Conservation (phyloP, 2,888 invertebrate genomes). For the Caenorhabditis angaria region DNA sequence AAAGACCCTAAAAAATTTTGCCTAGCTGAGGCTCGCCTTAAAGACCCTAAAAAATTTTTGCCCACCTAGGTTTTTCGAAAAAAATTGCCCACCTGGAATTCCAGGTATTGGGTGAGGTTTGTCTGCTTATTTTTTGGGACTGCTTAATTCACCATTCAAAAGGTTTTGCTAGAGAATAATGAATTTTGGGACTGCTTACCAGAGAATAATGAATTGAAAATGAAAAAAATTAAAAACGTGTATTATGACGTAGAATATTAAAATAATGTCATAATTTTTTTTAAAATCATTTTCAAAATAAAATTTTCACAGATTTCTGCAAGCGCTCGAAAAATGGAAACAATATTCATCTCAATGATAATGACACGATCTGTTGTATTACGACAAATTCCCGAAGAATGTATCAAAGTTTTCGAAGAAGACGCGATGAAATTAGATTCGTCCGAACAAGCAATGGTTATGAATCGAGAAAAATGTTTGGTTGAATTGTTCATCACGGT, state of each 20-base stretch:
- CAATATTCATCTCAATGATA: conserved; percentile 29
- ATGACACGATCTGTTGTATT: conserved; percentile 25
- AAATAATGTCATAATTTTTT: neutral
- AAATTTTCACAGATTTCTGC: conserved; percentile 16
- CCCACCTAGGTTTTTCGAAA: too few species aligned
- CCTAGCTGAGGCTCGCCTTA: too few species aligned
- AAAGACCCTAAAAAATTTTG: too few species aligned
- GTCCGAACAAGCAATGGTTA: conserved; percentile 14
- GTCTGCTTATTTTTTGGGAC: too few species aligned
- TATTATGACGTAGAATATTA: too few species aligned
- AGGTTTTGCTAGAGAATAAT: too few species aligned
- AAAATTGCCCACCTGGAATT: too few species aligned
- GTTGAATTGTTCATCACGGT: conserved; percentile 24
- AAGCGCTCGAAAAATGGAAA: conserved; percentile 14
- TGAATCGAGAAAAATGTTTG: conserved; percentile 22
- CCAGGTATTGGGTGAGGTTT: too few species aligned
- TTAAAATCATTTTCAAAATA: neutral
- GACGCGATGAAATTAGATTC: neutral
- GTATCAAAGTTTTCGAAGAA: neutral
- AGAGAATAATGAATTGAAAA: too few species aligned
- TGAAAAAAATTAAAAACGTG: neutral
- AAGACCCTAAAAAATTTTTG: too few species aligned
- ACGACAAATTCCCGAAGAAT: conserved; percentile 25
- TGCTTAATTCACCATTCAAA: too few species aligned
- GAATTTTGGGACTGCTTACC: too few species aligned